phyloP scores from a whole-genome alignment of 2,113 vertebrate species.

The Muntiacus muntjak region DNA sequence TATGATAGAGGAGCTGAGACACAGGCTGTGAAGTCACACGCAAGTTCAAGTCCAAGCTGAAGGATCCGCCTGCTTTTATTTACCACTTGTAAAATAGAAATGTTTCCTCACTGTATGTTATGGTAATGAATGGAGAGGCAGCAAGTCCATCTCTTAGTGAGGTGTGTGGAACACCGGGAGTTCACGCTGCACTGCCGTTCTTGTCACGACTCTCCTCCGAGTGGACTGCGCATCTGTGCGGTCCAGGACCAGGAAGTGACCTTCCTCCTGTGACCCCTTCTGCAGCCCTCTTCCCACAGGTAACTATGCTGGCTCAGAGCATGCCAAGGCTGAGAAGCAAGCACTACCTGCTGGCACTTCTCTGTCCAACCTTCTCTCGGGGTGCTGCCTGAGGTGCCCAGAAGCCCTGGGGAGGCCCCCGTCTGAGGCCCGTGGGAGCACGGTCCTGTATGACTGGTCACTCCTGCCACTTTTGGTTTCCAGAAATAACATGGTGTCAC shows the following conservation, averaged over 20 bases:
- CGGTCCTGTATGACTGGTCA: no score
- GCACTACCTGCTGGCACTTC: background rate
- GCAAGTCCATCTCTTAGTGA: background rate
- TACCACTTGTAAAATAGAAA: background rate
- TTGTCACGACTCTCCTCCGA: no score
- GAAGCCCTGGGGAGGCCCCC: rapidly evolving
- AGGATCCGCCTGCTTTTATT: background rate
- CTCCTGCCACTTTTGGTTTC: background rate
- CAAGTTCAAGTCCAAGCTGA: background rate
- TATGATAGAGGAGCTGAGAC: background rate
- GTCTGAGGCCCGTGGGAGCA: no score
- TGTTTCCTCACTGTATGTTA: background rate
- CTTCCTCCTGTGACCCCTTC: background rate
- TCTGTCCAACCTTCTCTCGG: background rate
- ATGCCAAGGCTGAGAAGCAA: background rate
- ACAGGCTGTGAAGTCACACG: background rate
- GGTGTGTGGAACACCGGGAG: no score
- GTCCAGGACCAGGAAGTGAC: background rate
- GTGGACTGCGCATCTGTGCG: rapidly evolving
- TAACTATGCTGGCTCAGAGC: background rate
- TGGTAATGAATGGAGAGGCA: background rate
- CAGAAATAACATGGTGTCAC: background rate
- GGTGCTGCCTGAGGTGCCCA: background rate
- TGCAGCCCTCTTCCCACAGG: background rate
- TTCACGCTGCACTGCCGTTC: rapidly evolving